A percentile compares a stretch with the other conserved stretches of the same genome.
Conservation (phyloP, 2,113 vertebrate genomes). For the Mobula birostris region DNA sequence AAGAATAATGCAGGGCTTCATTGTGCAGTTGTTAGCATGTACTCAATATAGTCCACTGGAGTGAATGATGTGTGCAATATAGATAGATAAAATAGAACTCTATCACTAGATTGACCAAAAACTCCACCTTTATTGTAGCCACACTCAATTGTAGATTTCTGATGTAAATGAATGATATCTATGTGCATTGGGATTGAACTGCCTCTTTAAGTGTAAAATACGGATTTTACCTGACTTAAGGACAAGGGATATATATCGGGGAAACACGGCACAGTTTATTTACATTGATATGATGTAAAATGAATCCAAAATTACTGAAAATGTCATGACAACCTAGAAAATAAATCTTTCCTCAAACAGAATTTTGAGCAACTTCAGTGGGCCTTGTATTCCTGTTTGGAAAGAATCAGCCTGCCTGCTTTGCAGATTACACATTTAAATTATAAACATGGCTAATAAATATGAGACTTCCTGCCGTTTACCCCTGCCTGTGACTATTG, state of each 20-base stretch:
- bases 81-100: too few relatives aligned
- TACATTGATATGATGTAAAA: neutral
- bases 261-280: neutral
- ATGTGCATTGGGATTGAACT: too few relatives aligned
- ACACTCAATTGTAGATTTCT: too few relatives aligned
- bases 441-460: slow-evolving; percentile 46
- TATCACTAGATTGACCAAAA: too few relatives aligned
- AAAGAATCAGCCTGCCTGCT: slow-evolving; percentile 44
- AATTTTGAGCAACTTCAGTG: slow-evolving; percentile 40
- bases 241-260: neutral
- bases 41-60: too few relatives aligned
- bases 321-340: neutral
- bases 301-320: neutral
- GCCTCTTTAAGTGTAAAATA: too few relatives aligned
- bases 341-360: slow-evolving; percentile 39
- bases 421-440: slow-evolving; percentile 45
- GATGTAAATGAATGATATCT: too few relatives aligned
- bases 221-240: too few relatives aligned
- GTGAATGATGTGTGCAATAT: too few relatives aligned
- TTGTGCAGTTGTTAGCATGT: too few relatives aligned
- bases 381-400: slow-evolving; percentile 48
- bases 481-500: neutral
- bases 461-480: neutral
- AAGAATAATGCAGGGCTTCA: too few relatives aligned
- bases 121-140: too few relatives aligned